These are phyloP conservation scores for Himalopsyche anomala DNA, from an alignment of 2,888 invertebrate genomes.

Conservation along the genomic window DNA sequence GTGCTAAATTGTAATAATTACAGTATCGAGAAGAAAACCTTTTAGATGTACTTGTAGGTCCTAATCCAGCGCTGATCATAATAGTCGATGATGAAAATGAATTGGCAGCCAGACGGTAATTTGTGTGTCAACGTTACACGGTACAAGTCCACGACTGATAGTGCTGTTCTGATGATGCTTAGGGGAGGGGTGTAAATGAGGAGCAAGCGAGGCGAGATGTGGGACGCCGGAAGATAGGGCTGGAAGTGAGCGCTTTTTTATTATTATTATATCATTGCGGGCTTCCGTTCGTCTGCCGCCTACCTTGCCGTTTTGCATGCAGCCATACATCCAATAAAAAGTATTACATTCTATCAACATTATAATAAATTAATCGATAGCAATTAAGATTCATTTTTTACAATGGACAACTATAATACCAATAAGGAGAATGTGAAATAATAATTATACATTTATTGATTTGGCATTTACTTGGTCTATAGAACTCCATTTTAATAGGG, in stretches of 20 bases:
- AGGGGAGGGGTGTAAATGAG: constrained; percentile 39
- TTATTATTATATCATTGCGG: constrained; percentile 22
- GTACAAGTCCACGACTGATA: constrained; percentile 51
- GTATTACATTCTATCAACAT: no score
- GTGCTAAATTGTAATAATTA: no score
- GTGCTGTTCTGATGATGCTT: constrained; percentile 41
- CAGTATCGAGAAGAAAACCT: no score
- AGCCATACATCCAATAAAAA: not conserved
- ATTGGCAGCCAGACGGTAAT: constrained; percentile 48
- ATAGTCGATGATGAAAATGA: constrained; percentile 50
- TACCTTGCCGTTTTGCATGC: not conserved
- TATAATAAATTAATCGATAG: no score
- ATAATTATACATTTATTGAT: no score
- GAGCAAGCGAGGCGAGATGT: constrained; percentile 8
- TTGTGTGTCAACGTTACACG: constrained; percentile 58
- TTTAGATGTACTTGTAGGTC: no score
- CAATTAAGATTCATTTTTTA: no score
- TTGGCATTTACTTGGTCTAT: no score
- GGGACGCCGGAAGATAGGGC: constrained; percentile 52
- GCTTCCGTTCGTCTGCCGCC: constrained; percentile 22
- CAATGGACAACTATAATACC: no score
- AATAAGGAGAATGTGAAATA: no score
- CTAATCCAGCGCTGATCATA: not conserved
- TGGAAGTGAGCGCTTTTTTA: constrained; percentile 45
- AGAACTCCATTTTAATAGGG: no score